Evolutionary conservation across 2,888 invertebrate species (phyloP), one percentile per base, ranked within the genome.

Genomic region (Cerceris rybyensis): DNA sequence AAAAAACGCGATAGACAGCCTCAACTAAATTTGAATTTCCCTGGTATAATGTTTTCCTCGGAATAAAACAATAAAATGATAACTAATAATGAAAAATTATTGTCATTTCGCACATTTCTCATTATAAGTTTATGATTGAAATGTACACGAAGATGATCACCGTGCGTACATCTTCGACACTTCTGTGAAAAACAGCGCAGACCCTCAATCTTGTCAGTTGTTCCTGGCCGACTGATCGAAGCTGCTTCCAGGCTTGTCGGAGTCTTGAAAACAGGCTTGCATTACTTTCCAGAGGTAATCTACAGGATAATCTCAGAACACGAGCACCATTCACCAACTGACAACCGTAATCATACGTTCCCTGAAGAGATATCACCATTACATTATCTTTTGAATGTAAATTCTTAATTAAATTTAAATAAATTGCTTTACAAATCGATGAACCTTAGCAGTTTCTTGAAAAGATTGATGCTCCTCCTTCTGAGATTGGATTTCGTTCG

Each of bases 291-390:
- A 94, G 89, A 28, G 94, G 93, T 82, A 96, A 92, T 88, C 96
- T 95, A 90, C 96, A 95, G 42, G 96, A 96, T 78, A 96, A 94
- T 60, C 97, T 93, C 75, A 97, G 90, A 13, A 96, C 95, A 66
- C 96, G 93, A 1, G 96, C 95, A 5, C 96, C 96, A 86, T 96
- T 95, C 63, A 96, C 93, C 78, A 97, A 93, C 92, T 97, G 96
- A 87, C 95, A 95, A 14, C 97, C 97, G 88, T 97, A 97, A 84
- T 96, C 96, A 91, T 95, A 96, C 16, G 96, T 96, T 65, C 96
- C 96, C 96, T 97, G 91, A 55, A 92, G 11, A 91, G 80, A 63
- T 50, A 65, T 0, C 0, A 63, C 43, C 5, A 2, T 8, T 63
- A 11, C 16, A 0, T 52, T 59, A 50, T 50, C 11, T 11, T 4